Evolutionary conservation across 2,113 vertebrate genomes (phyloP).

Genomic region (Caranx ignobilis): DNA sequence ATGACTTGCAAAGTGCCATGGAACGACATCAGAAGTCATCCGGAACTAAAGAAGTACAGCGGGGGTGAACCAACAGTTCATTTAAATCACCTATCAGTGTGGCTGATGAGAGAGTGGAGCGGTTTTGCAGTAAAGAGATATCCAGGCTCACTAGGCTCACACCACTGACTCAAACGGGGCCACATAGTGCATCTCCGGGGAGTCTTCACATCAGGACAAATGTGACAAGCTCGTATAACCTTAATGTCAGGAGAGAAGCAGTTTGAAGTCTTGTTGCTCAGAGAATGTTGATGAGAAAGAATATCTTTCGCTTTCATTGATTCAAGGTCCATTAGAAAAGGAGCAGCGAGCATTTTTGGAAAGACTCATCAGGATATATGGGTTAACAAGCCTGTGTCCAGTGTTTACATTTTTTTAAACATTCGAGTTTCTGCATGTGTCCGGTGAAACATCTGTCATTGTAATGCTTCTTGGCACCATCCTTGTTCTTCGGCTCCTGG

Average conservation of each 20-base stretch:
- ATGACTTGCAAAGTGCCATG: constrained; percentile 28
- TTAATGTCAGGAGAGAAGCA: constrained; percentile 44
- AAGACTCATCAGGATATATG: constrained; percentile 21
- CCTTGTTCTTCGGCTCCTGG: constrained; percentile 65
- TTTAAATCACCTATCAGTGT: constrained; percentile 40
- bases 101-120: constrained; percentile 40
- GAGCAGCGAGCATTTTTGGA: constrained; percentile 13
- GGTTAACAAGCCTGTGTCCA: constrained; percentile 5
- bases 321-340: constrained; percentile 29
- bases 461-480: constrained; percentile 62
- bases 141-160: constrained; percentile 49
- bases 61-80: constrained; percentile 42
- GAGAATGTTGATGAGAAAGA: constrained; percentile 39
- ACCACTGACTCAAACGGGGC: constrained; percentile 45
- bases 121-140: constrained; percentile 56
- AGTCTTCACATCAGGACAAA: constrained; percentile 45
- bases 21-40: constrained; percentile 22
- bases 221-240: constrained; percentile 55
- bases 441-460: constrained; percentile 62
- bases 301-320: constrained; percentile 33
- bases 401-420: constrained; percentile 51
- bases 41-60: constrained; percentile 55
- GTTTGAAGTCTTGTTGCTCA: constrained; percentile 29
- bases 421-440: constrained; percentile 20
- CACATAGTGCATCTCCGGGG: constrained; percentile 42